A percentile compares a stretch with the other conserved stretches of the same genome.
These are phyloP conservation scores for Schizopygopsis pylzovi DNA, from an alignment of 2,797 vertebrate genomes.

Conservation along the genomic window DNA sequence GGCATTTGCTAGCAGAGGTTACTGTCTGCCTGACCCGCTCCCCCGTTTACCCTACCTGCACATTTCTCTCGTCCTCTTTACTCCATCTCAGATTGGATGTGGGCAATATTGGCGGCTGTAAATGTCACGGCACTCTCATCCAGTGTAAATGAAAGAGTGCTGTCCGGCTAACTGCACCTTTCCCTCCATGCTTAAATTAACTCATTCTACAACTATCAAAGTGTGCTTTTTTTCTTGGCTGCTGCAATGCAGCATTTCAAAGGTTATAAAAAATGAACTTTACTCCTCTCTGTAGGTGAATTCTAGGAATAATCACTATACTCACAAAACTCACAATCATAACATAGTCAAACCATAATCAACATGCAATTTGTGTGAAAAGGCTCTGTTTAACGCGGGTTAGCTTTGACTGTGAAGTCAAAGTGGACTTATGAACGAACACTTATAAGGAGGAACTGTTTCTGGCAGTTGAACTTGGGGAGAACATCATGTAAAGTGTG, in stretches of 20 bases:
- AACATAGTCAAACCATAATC: not conserved
- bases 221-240: not conserved
- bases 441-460: not conserved
- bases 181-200: conserved; percentile 15
- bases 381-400: not conserved
- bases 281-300: not conserved
- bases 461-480: not conserved
- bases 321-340: not conserved
- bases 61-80: conserved; percentile 11
- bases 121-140: conserved; percentile 43
- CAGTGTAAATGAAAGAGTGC: conserved; percentile 26
- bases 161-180: not conserved
- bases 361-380: not conserved
- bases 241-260: not conserved
- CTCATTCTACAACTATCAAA: conserved; percentile 8
- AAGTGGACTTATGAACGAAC: not conserved
- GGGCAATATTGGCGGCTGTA: conserved; percentile 48
- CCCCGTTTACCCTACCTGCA: conserved; percentile 3
- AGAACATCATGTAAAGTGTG: not conserved
- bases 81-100: conserved; percentile 29
- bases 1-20: conserved; percentile 43
- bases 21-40: conserved; percentile 14
- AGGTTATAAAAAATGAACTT: not conserved
- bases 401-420: not conserved
- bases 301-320: not conserved